Percentiles rank a stretch among this genome's conserved stretches.
Conservation (phyloP, 2,113 vertebrate species). For the Actinemys pallida region DNA sequence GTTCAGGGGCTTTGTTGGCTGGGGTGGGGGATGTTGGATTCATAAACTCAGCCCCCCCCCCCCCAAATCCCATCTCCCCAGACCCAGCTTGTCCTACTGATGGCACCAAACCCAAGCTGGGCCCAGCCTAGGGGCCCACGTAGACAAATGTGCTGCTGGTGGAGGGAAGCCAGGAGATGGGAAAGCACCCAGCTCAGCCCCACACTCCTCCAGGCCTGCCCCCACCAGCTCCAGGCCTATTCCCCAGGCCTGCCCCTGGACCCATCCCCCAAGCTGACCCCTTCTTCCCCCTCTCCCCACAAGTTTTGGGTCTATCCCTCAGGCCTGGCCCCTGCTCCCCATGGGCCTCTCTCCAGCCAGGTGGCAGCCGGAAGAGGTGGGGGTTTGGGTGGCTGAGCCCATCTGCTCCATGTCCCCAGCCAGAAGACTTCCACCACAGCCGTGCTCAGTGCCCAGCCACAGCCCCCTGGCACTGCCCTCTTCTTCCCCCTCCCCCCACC, state of each 20-base stretch:
- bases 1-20: too few species aligned
- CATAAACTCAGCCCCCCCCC: not conserved
- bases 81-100: not conserved
- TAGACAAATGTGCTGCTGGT: not conserved
- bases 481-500: not conserved
- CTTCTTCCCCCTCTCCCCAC: not conserved
- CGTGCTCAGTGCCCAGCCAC: too few species aligned
- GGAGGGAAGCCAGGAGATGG: not conserved
- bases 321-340: not conserved
- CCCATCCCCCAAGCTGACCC: not conserved
- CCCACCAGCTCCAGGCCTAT: too few species aligned
- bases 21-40: not conserved
- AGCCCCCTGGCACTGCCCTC: not conserved
- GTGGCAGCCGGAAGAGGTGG: not conserved
- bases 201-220: not conserved
- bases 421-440: not conserved
- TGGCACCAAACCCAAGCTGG: not conserved
- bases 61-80: too few species aligned
- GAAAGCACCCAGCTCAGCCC: not conserved
- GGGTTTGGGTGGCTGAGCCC: too few species aligned
- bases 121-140: not conserved
- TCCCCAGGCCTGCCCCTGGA: not conserved
- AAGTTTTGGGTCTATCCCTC: not conserved
- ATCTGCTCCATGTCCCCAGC: not conserved
- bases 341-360: not conserved